Evolutionary conservation across 2,797 vertebrate genomes (phyloP), one percentile per base, ranked within the genome.

Genomic region (Hydrolagus colliei): DNA sequence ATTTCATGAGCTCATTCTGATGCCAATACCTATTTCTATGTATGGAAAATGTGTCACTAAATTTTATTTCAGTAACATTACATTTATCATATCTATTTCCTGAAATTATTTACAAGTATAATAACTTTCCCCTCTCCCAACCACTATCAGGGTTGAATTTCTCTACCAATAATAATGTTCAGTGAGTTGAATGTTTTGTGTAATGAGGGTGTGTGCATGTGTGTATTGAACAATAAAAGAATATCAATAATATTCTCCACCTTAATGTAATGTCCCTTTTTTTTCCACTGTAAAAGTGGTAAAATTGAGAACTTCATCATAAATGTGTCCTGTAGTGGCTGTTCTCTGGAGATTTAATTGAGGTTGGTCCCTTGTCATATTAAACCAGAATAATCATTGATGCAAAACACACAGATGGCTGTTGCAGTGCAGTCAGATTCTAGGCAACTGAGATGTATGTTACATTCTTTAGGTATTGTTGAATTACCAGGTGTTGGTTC

Each of bases 401-500:
- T 84, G 87, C 76, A 87, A 89, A 88, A 87, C 77, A 32, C 74
- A 86, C 62, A 89, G 87, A 87, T 89, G 86, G 89, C 86, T 79
- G 86, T 18, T 78, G 87, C 72, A 65, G 2, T 76, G 1, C 75
- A 76, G 85, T 87, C 78, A 76, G 59, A 0, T 88, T 88, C 87
- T 88, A 10, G 75, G 20, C 12, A 71, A 74, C 0, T 13, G 27
- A 18, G 1, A 2, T 2, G 67, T 67, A 68, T 1, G 82, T 88
- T 88, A 87, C 32, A 12, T 7, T 71, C 22, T 12, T 79, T 22
- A 73, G 35, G 77, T 8, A 0, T 79, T 76, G 85, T 79, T 87
- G 63, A 32, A 80, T 80, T 86, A 78, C 88, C 71, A 22, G 77
- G 52, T 87, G 86, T 85, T 9, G 76, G 85, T 87, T 89, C 72